These are phyloP conservation scores for Mobula hypostoma DNA, from an alignment of 2,113 vertebrate genomes.

Conservation along the genomic window DNA sequence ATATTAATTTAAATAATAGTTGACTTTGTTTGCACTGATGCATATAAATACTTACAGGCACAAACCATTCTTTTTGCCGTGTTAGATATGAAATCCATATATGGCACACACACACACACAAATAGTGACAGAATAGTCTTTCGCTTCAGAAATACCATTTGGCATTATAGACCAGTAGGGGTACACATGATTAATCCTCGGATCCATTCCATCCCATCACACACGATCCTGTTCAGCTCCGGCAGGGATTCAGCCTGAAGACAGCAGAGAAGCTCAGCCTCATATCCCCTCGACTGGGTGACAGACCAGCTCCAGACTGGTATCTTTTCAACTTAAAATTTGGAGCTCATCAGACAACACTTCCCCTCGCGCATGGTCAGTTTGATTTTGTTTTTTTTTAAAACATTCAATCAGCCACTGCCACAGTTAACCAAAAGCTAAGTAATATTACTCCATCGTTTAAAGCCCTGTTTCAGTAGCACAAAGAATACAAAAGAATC, in stretches of 20 bases:
- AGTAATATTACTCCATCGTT: neutral
- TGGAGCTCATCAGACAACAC: neutral
- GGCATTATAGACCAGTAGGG: neutral
- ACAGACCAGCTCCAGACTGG: neutral
- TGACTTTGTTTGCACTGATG: neutral
- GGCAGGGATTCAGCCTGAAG: neutral
- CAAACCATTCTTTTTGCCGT: neutral
- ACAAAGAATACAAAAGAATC: constrained; percentile 11
- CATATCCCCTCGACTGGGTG: too few relatives aligned
- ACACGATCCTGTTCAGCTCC: neutral
- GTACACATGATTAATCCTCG: neutral
- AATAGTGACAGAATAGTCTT: neutral
- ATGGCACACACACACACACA: neutral
- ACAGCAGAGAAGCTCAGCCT: neutral
- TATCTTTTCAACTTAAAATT: neutral
- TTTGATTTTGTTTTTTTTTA: neutral
- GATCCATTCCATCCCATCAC: neutral
- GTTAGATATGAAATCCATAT: neutral
- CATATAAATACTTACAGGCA: neutral
- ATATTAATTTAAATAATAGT: neutral
- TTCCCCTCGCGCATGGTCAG: neutral
- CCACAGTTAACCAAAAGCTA: neutral
- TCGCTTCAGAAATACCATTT: neutral
- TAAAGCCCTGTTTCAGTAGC: constrained; percentile 25
- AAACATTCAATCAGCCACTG: constrained; percentile 11